Evolutionary conservation across 2,888 invertebrate species (phyloP), one percentile per base, ranked within the genome.

Genomic region (Netelia virgata): DNA sequence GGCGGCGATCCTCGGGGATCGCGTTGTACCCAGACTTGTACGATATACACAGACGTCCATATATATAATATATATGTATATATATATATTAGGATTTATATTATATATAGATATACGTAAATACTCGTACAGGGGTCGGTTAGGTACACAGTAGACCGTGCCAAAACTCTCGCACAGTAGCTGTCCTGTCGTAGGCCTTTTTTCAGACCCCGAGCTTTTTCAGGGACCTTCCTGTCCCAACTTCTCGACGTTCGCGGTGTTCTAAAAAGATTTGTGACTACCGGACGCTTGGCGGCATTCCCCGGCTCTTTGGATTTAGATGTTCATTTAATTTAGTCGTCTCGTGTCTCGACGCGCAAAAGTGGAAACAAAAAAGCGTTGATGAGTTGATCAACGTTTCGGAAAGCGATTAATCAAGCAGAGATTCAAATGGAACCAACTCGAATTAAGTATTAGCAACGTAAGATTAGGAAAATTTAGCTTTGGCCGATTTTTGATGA

Each of bases 281-380:
- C 73, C 8, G 55, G 23, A 59, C 69, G 20, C 63, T 64, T 69
- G 1, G 72, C 6, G 72, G 43, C 55, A 69, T 41, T 23, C n/a
- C 10, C 16, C 36, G 73, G n/a, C 55, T 72, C 59, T 72, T 69
- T 55, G 90, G 90, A 91, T 91, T 91, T 90, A 89, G 90, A 92
- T 92, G 91, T 91, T 90, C 90, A 84, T 89, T 89, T 91, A 91
- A 92, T 91, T 91, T 90, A 90, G 90, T 89, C 89, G 89, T 89
- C 87, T 23, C 50, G 66, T 78, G 59, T 14, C 47, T 47, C 36
- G 6, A 14, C 14, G 3, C 9, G 1, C n/a, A 61, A 23, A 47
- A 77, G 36, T 36, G 36, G 6, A 59, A 20, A 69, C 68, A 50
- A 23, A 23, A 20, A 0, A 74, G 47, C 8, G 23, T 6, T 53